Conservation (phyloP, 2,888 invertebrate genomes). For the Morpho deidamia region DNA sequence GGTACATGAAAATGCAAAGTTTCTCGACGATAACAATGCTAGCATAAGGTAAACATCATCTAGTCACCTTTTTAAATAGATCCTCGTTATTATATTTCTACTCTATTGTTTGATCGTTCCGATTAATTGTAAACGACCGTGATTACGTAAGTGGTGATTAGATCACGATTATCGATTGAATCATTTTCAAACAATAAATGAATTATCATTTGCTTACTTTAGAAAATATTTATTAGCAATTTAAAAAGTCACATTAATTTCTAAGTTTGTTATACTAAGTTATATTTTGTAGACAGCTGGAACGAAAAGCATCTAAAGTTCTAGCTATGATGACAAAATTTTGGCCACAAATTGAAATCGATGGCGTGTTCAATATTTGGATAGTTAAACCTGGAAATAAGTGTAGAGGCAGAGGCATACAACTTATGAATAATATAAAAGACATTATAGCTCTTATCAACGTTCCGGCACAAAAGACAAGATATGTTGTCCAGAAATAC, state of each 20-base stretch:
- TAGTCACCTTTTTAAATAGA: not conserved
- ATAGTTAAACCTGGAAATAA: constrained; percentile 97
- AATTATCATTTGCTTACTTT: not conserved
- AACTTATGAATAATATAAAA: constrained; percentile 89
- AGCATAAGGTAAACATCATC: constrained; percentile 47
- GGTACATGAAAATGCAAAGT: constrained; percentile 81
- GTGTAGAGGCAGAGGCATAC: constrained; percentile 94
- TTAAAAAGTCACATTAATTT: too few relatives aligned
- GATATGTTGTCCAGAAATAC: constrained; percentile 97
- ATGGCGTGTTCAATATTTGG: constrained; percentile 94
- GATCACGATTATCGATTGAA: constrained; percentile 6
- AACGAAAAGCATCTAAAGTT: constrained; percentile 77
- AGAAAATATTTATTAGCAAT: too few relatives aligned
- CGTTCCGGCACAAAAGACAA: constrained; percentile 82
- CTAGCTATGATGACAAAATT: constrained; percentile 82
- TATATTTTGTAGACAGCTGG: constrained; percentile 53
- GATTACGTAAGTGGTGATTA: constrained; percentile 10
- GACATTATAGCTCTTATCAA: constrained; percentile 88
- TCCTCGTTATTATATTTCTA: too few relatives aligned
- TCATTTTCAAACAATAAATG: constrained; percentile 3
- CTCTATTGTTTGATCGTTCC: not conserved
- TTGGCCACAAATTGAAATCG: constrained; percentile 91
- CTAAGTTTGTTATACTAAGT: too few relatives aligned
- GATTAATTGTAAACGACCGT: not conserved
- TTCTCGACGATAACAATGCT: constrained; percentile 56